Base-by-base conservation (phyloP, 1,140 invertebrate genomes). In the Drosophila guanche region DNA sequence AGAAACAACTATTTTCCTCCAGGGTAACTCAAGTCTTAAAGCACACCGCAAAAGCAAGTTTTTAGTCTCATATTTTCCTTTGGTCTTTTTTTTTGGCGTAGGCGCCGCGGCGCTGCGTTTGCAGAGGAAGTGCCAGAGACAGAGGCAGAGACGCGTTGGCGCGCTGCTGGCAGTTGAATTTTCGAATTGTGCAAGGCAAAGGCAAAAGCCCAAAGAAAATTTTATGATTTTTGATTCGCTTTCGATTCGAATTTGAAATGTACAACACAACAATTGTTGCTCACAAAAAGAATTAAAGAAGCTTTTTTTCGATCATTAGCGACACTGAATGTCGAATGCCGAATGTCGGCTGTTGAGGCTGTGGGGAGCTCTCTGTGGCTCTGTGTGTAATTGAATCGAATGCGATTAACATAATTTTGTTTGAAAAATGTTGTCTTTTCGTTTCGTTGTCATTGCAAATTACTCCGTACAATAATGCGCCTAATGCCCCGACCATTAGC, bases 381-480 rank as follows among this genome's bases (percentile, higher is more conserved):
- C 41, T 16, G 57, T 63, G 58, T 63, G 79, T 86, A 86, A 89
- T 89, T 88, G 84, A 89, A 89, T 76, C 83, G 83, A 88, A 88
- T 88, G 83, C 83, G 84, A 89, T 88, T 88, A 88, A 88, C 83
- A 88, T 89, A 88, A 84, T 88, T 83, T 79, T 66, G 59, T 66
- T 37, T 37, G 57, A 67, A 68, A 59, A 61, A 40, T 37, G 33
- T 37, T 65, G 41, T 45, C 47, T 62, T 61, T 45, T 50, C 57
- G 53, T 37, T 37, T 37, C 33, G 33, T 37, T 37, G 57, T 50
- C 41, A 42, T 57, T 42, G 25, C 40, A 74, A 84, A 79, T 84
- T 84, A 79, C 33, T 37, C 33, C 33, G 33, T 37, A 37, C 79
- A 79, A 76, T 75, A 85, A 84, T 84, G 66, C 1, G 33, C 33